Conservation (phyloP, 2,888 invertebrate species). For the Nomada flava region DNA sequence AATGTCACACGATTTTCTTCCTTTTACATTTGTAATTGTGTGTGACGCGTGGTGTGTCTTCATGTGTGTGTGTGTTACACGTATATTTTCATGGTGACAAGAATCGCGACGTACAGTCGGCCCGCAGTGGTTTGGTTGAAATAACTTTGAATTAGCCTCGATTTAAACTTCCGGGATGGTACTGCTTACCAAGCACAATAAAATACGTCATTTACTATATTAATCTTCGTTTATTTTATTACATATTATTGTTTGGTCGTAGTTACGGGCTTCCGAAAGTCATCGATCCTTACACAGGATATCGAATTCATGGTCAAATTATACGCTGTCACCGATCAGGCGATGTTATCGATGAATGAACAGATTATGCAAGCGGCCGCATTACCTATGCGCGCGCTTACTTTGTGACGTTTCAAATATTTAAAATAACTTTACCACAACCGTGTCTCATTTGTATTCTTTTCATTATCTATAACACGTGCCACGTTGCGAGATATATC, state of each 20-base stretch:
- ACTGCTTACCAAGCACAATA: not conserved
- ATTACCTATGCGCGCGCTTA: constrained; percentile 1
- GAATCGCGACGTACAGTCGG: not conserved
- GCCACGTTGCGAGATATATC: not conserved
- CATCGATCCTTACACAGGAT: constrained; percentile 26
- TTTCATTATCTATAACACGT: not conserved
- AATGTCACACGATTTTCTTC: not conserved
- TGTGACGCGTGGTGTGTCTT: no score
- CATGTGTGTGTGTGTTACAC: no score
- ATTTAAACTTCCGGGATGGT: constrained; percentile 45
- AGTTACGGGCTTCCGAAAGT: constrained; percentile 8
- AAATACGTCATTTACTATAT: not conserved
- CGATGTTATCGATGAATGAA: constrained; percentile 56
- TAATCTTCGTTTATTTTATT: not conserved
- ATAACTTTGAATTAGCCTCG: constrained; percentile 33
- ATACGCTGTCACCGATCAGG: not conserved
- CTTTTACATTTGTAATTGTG: not conserved
- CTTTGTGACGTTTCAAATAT: constrained; percentile 9
- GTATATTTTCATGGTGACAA: not conserved
- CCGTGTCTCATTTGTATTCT: not conserved
- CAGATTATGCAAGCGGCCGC: constrained; percentile 35
- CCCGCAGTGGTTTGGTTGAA: not conserved
- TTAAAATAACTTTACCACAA: not conserved
- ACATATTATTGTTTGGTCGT: not conserved
- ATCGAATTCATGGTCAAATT: constrained; percentile 46